These are phyloP conservation scores for Plecturocebus donacophilus DNA, from an alignment of 2,113 vertebrate genomes.

Conservation along the genomic window DNA sequence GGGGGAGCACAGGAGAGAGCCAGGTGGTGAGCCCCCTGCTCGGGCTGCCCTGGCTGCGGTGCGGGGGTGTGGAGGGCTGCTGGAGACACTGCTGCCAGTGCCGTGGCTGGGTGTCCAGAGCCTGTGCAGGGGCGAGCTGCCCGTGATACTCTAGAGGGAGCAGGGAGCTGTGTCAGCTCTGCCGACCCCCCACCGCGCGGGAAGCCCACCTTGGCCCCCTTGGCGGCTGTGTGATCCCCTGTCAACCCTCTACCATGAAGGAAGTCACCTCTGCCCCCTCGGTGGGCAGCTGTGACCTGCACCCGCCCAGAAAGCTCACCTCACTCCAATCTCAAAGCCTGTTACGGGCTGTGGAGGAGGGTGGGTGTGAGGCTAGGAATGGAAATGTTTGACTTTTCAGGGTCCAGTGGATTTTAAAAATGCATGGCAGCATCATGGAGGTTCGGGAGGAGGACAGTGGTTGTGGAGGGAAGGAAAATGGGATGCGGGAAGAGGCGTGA, in stretches of 20 bases:
- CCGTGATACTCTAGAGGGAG: background rate
- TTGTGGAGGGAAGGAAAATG: too few relatives aligned
- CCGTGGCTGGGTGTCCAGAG: background rate
- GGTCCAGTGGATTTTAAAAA: background rate
- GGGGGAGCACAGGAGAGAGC: background rate
- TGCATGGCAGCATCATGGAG: background rate
- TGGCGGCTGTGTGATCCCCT: background rate
- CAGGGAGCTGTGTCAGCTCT: background rate
- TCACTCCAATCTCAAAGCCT: background rate
- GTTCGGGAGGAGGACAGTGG: background rate
- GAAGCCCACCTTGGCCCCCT: too few relatives aligned
- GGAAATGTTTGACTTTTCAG: background rate
- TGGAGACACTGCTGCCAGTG: background rate
- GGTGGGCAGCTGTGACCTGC: background rate
- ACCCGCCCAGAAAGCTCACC: background rate
- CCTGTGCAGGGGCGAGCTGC: too few relatives aligned
- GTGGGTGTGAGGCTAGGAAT: background rate
- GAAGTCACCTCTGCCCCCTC: too few relatives aligned
- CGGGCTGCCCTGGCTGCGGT: too few relatives aligned
- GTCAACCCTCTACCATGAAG: background rate
- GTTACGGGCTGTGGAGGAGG: background rate
- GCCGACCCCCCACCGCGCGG: background rate
- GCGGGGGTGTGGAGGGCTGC: background rate
- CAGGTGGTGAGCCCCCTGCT: too few relatives aligned
- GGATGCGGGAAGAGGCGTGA: too few relatives aligned